phyloP scores from a whole-genome alignment of 1,140 invertebrate genomes.

The Hyles euphorbiae region DNA sequence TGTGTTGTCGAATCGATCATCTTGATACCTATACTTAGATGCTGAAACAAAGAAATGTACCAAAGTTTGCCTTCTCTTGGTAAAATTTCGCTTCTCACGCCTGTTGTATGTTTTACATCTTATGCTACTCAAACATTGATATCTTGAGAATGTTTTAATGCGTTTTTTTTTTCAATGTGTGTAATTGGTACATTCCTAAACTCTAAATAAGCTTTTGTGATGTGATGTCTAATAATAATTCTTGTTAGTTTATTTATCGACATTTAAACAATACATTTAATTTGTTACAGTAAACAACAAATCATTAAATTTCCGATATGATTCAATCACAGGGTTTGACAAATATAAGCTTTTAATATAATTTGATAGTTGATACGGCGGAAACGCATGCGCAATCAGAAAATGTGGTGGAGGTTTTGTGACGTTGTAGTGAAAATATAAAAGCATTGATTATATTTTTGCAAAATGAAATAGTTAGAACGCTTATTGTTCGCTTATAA shows the following conservation, averaged over 20 bases:
- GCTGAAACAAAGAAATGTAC: conserved; percentile 63
- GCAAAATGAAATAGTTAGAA: conserved; percentile 36
- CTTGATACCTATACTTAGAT: conserved; percentile 48
- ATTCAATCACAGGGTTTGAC: too few relatives aligned
- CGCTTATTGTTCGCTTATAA: conserved; percentile 65
- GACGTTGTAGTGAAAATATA: conserved; percentile 35
- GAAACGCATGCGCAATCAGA: conserved; percentile 56
- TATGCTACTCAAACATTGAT: neutral
- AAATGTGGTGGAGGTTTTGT: conserved; percentile 58
- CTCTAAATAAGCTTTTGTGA: conserved; percentile 68
- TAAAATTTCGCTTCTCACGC: too few relatives aligned
- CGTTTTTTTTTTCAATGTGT: neutral
- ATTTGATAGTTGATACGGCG: too few relatives aligned
- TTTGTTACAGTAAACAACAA: too few relatives aligned
- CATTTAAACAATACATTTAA: conserved; percentile 1
- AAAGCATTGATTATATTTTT: conserved; percentile 44
- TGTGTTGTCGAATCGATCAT: conserved; percentile 67
- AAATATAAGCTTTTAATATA: too few relatives aligned
- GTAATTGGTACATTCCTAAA: conserved; percentile 61
- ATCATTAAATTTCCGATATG: too few relatives aligned
- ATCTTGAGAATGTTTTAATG: conserved; percentile 3
- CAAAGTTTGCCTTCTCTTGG: conserved; percentile 28
- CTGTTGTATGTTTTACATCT: neutral
- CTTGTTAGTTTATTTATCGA: conserved; percentile 19
- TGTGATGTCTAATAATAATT: conserved; percentile 66